These are phyloP conservation scores for Glaucopsyche alexis DNA, from an alignment of 2,888 invertebrate genomes.

Conservation along the genomic window DNA sequence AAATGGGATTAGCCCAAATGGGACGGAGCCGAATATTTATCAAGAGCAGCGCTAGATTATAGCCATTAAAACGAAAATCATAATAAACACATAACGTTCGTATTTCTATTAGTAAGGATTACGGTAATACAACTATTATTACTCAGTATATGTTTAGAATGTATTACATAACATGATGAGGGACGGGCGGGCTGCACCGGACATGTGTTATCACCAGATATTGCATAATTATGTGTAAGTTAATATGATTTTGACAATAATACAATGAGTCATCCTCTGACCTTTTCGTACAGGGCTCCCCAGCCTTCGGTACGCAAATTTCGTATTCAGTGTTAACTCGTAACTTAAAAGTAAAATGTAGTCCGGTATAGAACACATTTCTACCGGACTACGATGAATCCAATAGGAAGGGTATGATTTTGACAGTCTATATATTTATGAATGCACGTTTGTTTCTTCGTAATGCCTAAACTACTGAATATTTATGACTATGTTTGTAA, in stretches of 20 bases:
- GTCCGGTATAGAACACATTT: too few relatives aligned
- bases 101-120: slow-evolving; percentile 2
- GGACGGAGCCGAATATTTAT: too few relatives aligned
- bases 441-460: too few relatives aligned
- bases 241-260: slow-evolving; percentile 18
- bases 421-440: too few relatives aligned
- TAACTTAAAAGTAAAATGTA: too few relatives aligned
- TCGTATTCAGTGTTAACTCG: too few relatives aligned
- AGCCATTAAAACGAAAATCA: neutral
- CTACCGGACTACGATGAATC: too few relatives aligned
- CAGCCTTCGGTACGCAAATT: too few relatives aligned
- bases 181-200: neutral
- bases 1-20: too few relatives aligned
- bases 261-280: slow-evolving; percentile 1
- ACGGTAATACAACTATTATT: slow-evolving; percentile 7
- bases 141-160: slow-evolving; percentile 20
- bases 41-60: neutral
- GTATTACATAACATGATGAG: neutral
- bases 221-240: neutral
- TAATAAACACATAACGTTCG: neutral
- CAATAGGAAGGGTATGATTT: too few relatives aligned
- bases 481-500: too few relatives aligned
- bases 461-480: too few relatives aligned
- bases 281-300: neutral
- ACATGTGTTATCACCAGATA: slow-evolving; percentile 4